phyloP scores from a whole-genome alignment of 2,888 invertebrate species.

The Sicus ferrugineus region DNA sequence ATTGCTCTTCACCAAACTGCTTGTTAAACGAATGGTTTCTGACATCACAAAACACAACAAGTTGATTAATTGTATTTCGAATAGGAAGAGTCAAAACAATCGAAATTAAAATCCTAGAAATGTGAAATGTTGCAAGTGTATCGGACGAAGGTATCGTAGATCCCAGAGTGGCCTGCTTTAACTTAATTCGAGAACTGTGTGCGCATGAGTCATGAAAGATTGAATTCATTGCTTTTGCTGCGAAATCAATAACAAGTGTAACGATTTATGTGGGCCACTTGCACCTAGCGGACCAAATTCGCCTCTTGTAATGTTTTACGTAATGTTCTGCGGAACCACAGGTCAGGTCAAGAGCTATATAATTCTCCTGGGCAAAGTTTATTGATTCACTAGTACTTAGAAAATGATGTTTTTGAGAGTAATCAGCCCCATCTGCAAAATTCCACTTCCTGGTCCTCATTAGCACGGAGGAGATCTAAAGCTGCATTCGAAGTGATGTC shows the following conservation, averaged over 20 bases:
- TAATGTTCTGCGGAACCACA: not conserved
- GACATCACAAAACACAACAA: not conserved
- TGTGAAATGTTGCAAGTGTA: not conserved
- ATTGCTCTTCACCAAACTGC: not conserved
- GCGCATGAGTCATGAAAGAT: not conserved
- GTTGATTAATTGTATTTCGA: slow-evolving; percentile 1
- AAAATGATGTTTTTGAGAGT: not conserved
- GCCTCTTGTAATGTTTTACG: not conserved
- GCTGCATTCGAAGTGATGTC: slow-evolving; percentile 13
- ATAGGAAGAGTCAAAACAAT: not conserved
- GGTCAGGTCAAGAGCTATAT: not conserved
- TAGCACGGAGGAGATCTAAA: not conserved
- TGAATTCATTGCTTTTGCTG: not conserved
- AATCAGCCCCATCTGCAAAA: not conserved
- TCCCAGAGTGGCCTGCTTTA: not conserved
- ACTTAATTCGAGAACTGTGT: not conserved
- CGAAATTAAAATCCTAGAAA: not conserved
- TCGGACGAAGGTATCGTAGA: not conserved
- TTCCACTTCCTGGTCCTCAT: not conserved
- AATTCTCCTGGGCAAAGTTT: not conserved
- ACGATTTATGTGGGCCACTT: slow-evolving; percentile 4
- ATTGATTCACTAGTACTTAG: not conserved
- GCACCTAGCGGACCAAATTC: not conserved
- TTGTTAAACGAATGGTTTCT: not conserved
- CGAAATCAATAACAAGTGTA: not conserved